A percentile compares a stretch with the other conserved stretches of the same genome.
Evolutionary conservation across 1,140 invertebrate genomes (phyloP).

Genomic region (Apocrypta bakeri): DNA sequence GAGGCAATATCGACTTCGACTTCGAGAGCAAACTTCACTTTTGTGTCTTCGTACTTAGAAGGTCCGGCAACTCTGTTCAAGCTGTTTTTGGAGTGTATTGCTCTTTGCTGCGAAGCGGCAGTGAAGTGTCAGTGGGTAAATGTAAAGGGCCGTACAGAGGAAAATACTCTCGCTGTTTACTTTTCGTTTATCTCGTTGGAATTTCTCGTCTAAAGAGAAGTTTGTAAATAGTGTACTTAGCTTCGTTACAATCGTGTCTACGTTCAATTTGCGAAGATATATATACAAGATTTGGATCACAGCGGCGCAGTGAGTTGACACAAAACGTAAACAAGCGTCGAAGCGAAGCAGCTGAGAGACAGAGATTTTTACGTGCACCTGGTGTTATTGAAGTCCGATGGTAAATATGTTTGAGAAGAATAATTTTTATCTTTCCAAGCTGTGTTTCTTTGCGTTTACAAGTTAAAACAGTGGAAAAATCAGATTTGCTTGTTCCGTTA

Average conservation of each 20-base stretch:
- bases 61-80: not conserved
- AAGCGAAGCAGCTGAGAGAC: not conserved
- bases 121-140: not conserved
- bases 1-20: not conserved
- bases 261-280: not conserved
- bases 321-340: not conserved
- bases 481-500: not conserved
- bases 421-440: not conserved
- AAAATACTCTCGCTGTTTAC: conserved; percentile 46
- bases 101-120: not conserved
- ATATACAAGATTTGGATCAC: not conserved
- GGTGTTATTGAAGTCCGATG: conserved; percentile 24
- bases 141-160: not conserved
- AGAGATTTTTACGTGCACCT: conserved; percentile 21
- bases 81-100: not conserved
- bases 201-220: not conserved
- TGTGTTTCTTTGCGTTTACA: not conserved
- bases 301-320: not conserved
- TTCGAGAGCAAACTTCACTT: not conserved
- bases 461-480: not conserved
- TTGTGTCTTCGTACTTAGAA: not conserved
- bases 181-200: not conserved
- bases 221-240: not conserved
- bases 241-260: not conserved
- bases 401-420: no score